These are phyloP conservation scores for Urechis unicinctus DNA, from an alignment of 2,888 invertebrate genomes.

Conservation along the genomic window DNA sequence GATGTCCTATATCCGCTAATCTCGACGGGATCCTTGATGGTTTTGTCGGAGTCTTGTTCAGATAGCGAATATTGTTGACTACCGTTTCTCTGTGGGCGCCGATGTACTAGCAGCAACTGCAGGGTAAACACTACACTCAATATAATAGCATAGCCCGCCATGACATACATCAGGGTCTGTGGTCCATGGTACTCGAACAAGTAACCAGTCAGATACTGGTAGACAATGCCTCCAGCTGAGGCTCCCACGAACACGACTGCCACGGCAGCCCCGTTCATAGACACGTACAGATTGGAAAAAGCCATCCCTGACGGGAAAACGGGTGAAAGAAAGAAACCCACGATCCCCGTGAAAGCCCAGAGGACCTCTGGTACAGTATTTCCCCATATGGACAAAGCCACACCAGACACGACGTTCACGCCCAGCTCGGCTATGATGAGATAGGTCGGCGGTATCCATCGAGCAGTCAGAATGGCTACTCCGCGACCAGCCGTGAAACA, in stretches of 20 bases:
- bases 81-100: too few relatives aligned
- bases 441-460: constrained; percentile 23
- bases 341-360: constrained; percentile 24
- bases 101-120: too few relatives aligned
- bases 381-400: constrained; percentile 23
- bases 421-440: constrained; percentile 22
- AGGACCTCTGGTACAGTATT: constrained; percentile 17
- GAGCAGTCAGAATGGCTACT: constrained; percentile 24
- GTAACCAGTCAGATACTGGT: constrained; percentile 26
- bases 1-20: too few relatives aligned
- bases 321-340: constrained; percentile 26
- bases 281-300: constrained; percentile 27
- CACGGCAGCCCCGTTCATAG: constrained; percentile 28
- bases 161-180: constrained; percentile 21
- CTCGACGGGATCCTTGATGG: too few relatives aligned
- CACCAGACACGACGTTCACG: constrained; percentile 18
- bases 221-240: constrained; percentile 25
- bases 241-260: constrained; percentile 25
- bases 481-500: constrained; percentile 26
- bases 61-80: too few relatives aligned
- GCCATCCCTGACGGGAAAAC: constrained; percentile 28
- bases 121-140: too few relatives aligned
- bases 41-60: too few relatives aligned
- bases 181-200: constrained; percentile 25
- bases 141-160: constrained; percentile 20